Evolutionary conservation across 2,888 invertebrate genomes (phyloP), one percentile per base, ranked within the genome.

Genomic region (Temnothorax ravouxi): DNA sequence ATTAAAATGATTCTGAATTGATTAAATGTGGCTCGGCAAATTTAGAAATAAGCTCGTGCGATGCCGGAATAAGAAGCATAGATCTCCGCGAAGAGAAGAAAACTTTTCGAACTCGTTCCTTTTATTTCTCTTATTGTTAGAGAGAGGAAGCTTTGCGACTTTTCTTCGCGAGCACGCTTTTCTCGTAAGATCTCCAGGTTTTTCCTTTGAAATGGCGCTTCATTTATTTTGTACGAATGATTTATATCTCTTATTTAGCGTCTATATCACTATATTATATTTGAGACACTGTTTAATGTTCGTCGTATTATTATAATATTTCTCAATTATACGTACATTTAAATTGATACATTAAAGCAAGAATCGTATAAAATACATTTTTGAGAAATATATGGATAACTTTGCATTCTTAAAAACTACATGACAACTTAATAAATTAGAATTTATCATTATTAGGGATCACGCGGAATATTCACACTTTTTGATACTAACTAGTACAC

Each of bases 201-300:
- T 25, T 61, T 74, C 9, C 52, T 66, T 64, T 25, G 25, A 64
- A 77, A 41, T 3, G 5, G 9, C n/a, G 44, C 41, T 66, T 54
- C 41, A 54, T 67, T 77, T 44, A 67, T 50, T 29, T 41, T 6
- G 11, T 21, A 67, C 66, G 54, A 77, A 77, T 77, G 66, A 66
- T 76, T 64, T 54, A 77, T 29, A 15, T 56, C 41, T n/a, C 44
- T 77, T 77, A 67, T 50, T 54, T 50, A 29, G 13, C 38, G 41
- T 54, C 54, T 50, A 38, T 18, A 54, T 66, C 25, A 9, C 25
- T 41, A 21, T 62, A n/a, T 64, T 76, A 9, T 66, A 56, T 44
- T 18, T 18, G 15, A 4, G 18, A 41, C 41, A 47, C 44, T 34
- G 15, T 34, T 21, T 13, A 44, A 74, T 29, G 15, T 52, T 52